Base-by-base conservation (phyloP, 2,113 vertebrate genomes). In the Noturus placidus region DNA sequence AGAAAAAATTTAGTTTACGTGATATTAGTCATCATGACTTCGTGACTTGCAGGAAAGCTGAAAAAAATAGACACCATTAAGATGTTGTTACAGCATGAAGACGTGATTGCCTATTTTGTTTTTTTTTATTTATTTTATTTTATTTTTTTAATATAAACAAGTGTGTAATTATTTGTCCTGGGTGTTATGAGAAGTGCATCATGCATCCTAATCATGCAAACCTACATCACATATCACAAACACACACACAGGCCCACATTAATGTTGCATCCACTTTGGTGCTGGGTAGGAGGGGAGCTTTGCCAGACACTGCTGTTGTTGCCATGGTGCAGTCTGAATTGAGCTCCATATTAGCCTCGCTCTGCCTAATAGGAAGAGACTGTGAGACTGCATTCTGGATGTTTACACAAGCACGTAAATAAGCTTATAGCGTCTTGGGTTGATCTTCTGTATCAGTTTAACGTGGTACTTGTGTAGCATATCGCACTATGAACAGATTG, bases 241-340 rank as follows among this genome's bases (percentile, higher is more conserved):
- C 56, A 82, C 78, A 86, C 57, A 76, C 38, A 87, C 87, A 70
- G 50, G 72, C 27, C 30, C 61, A 80, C 77, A 87, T 76, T 87
- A 77, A 35, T 78, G 69, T 70, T 65, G 69, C 70, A 87, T 83
- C 69, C 81, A 67, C 86, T 80, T 81, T 69, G 83, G 54, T 65
- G 50, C 65, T 70, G 74, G 78, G 65, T 54, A 87, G 86, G 78
- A 70, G 86, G 42, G 38, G 89, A 86, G 83, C 59, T 72, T 90
- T 88, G 90, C 87, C 88, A 90, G 91, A 88, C 82, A 67, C 46
- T 69, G 87, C 87, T 83, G 82, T 92, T 88, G 94, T 95, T 95
- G 93, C 94, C 93, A 95, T 95, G 94, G 94, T 93, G 93, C 93
- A 91, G 91, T 87, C 93, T 94, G 93, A 92, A 93, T 93, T 92